Evolutionary conservation across 2,797 vertebrate genomes (phyloP).

Genomic region (Thamnophis elegans): DNA sequence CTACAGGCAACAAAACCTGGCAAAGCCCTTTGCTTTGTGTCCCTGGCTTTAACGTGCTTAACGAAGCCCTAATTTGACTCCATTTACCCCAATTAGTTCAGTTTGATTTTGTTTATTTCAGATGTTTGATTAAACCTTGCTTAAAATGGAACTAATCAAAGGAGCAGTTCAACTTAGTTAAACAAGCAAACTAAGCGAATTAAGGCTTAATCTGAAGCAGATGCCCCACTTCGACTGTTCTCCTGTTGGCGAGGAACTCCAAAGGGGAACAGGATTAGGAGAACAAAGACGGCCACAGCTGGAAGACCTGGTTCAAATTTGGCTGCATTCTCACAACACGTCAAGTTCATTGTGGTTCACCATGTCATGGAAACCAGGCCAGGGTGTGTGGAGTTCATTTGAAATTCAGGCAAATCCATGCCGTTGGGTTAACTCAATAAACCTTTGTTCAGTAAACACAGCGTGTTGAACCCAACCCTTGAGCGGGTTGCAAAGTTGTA

Average conservation of each 20-base stretch:
- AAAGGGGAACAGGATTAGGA: not conserved
- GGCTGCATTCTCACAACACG: not conserved
- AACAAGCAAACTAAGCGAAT: conserved; percentile 32
- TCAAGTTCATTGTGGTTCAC: not conserved
- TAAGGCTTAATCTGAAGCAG: conserved; percentile 25
- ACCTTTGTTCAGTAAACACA: not conserved
- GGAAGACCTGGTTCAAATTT: not conserved
- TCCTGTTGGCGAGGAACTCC: not conserved
- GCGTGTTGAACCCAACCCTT: not conserved
- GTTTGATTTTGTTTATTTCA: conserved; percentile 19
- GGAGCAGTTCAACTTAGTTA: conserved; percentile 30
- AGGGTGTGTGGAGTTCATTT: not conserved
- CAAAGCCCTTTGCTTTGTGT: not conserved
- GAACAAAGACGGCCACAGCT: not conserved
- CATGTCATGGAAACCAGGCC: not conserved
- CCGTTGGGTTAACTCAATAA: not conserved
- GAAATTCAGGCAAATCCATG: not conserved
- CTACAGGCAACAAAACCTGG: not conserved
- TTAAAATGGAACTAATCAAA: conserved; percentile 34
- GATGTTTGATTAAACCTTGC: conserved; percentile 35
- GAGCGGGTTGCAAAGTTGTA: not conserved
- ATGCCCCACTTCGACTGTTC: not conserved
- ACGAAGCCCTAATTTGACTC: conserved; percentile 22
- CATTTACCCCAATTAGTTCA: conserved; percentile 29
- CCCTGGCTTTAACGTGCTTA: conserved; percentile 10